Base-by-base conservation (phyloP, 1,140 invertebrate genomes). In the Ganaspis sp. region DNA sequence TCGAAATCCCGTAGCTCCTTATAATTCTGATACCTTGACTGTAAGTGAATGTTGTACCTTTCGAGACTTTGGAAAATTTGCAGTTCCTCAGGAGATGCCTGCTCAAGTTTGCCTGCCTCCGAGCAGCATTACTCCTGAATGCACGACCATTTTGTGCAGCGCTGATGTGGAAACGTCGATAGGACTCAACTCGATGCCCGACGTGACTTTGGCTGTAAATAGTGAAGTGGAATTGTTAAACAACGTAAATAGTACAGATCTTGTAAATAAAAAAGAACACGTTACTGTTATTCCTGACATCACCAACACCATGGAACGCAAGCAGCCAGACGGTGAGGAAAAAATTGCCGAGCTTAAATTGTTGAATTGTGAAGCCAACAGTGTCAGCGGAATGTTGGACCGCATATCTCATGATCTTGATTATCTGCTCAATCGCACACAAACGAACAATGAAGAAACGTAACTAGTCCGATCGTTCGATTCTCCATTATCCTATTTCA, bases 341-440 rank as follows among this genome's bases (percentile, higher is more conserved):
- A 89, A 88, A 37, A 81, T 86, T 1, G 81, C 86, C 1, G 86
- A 90, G 73, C 87, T 89, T 11, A 75, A 75, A 38, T 17, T 75
- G 19, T 69, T 34, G 5, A 78, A 81, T 49, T 58, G 64, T 58
- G 79, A 77, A 8, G 76, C 76, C 17, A 87, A 84, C 0, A 85
- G 81, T n/a, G 42, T n/a, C 15, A 87, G 79, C 40, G 93, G 93
- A 70, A 94, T 95, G 91, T 88, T 95, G 2, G 93, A 95, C 87
- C 92, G 94, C 80, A 96, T 96, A 83, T 94, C 94, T 1, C 93
- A 94, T 82, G 95, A 96, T 88, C 90, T 95, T 53, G 94, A 95
- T 87, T 96, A 95, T 90, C 87, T 96, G 74, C 88, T 96, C 69
- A 95, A 95, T 87, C 92, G 94, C 71, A 94, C 91, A 42, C 84